Base-by-base conservation (phyloP, 2,888 invertebrate genomes). In the Campoplex nolae region DNA sequence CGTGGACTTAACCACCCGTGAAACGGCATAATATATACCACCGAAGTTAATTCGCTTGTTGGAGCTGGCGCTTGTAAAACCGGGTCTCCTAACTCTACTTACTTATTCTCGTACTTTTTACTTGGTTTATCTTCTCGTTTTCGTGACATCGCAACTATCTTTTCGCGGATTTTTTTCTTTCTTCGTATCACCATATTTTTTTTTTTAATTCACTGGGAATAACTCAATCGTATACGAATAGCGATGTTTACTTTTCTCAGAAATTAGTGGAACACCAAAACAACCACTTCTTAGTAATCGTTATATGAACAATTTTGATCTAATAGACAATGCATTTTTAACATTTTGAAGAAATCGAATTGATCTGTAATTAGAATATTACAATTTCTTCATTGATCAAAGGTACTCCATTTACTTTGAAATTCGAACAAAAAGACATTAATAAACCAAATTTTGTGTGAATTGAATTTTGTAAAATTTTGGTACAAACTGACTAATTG, bases 1-100 rank as follows among this genome's bases (percentile, higher is more conserved):
- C 89, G 87, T 89, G 87, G 89, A 92, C 90, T 93, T 93, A 93
- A 93, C 93, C 93, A 93, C 92, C 93, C 93, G 92, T 93, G 91
- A 93, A 93, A 90, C 92, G 89, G 89, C 90, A 90, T 91, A 91
- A 93, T 93, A 93, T 92, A 92, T 93, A 77, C 76, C 62, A 90
- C 90, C 90, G 71, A 87, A 90, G 91, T 91, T 93, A 92, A 93
- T 93, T 93, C 91, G 92, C 92, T 92, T 92, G 93, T 93, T 93
- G 92, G 91, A 89, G 89, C 90, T 89, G 87, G 88, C 85, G 83
- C 85, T 81, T 84, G 73, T 38, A 75, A 54, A 67, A 71, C 74
- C 56, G 54, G 65, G 65, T 75, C 78, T 78, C 70, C 58, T 42
- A 82, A 74, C 56, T 77, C 58, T 76, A 74, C 67, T 81, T 77